phyloP scores from a whole-genome alignment of 2,888 invertebrate genomes.

The Trissonchulus latispiculum region DNA sequence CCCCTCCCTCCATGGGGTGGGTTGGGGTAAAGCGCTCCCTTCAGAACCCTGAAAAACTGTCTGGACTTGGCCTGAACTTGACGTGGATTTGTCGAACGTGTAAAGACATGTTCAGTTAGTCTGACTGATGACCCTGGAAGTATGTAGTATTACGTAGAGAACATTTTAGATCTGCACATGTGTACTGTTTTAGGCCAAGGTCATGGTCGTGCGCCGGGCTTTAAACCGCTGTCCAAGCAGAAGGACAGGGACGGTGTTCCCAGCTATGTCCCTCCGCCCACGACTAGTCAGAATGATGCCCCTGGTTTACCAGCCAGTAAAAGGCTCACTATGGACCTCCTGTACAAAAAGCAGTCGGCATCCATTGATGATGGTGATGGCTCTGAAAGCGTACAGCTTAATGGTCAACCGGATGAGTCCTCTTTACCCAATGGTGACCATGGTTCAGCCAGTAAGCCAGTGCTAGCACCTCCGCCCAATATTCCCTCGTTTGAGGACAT shows the following conservation, averaged over 20 bases:
- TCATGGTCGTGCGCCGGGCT: neutral
- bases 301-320: conserved; percentile 11
- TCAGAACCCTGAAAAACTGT: no score
- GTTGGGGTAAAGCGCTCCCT: no score
- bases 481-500: neutral
- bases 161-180: no score
- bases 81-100: no score
- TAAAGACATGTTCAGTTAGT: no score
- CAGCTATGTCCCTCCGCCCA: neutral
- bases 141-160: no score
- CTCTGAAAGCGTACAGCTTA: conserved; percentile 6
- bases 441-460: conserved; percentile 18
- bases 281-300: neutral
- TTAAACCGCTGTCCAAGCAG: neutral
- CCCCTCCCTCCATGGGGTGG: no score
- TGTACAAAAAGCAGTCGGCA: neutral
- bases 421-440: no score
- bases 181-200: no score
- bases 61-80: no score
- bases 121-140: no score
- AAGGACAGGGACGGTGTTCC: neutral
- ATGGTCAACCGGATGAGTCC: conserved; percentile 6
- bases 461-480: conserved; percentile 26
- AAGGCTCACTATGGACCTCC: conserved; percentile 16
- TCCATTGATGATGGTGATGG: neutral